Base-by-base conservation (phyloP, 1,140 invertebrate genomes). In the Lucilia sericata region DNA sequence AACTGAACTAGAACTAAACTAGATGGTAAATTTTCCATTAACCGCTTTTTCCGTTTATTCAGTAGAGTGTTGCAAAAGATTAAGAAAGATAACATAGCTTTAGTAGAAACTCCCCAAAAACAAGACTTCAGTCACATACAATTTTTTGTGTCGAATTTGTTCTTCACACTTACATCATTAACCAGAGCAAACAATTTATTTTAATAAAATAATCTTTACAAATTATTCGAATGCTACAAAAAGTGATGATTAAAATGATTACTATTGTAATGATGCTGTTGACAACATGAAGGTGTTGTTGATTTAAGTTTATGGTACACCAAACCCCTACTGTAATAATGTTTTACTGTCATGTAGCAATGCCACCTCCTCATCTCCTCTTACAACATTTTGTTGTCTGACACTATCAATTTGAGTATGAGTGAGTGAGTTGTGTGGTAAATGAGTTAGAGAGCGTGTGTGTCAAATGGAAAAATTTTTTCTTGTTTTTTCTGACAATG, bases 211-310 rank as follows among this genome's bases (percentile, higher is more conserved):
- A 42, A 42, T 42, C 5, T 42, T 42, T 42, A 42, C 42, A 42
- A 42, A 42, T 42, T 30, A 2, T 42, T 42, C 5, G 42, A 42
- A 8, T 42, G 42, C 42, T 42, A 36, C 76, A 42, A 42, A 80
- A 55, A 55, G 51, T 55, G 9, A 55, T 55, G 51, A 55, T 55
- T 55, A 55, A 47, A 47, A 25, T 83, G 49, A 34, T 76, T 30
- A 14, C 14, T 76, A 7, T 42, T 42, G 47, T 78, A 25, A 78
- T 78, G 75, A 78, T 78, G 75, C 14, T 36, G 75, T 76, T 76
- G 74, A 42, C 36, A 42, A 34, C 36, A 21, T 76, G 25, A 76
- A 49, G 75, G 75, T 36, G 65, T 19, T 21, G 65, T 70, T 70
- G 65, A 70, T 21, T 21, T 21, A 70, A 70, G 65, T 70, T 70